phyloP scores from a whole-genome alignment of 2,888 invertebrate species.

The Sisyra terminalis region DNA sequence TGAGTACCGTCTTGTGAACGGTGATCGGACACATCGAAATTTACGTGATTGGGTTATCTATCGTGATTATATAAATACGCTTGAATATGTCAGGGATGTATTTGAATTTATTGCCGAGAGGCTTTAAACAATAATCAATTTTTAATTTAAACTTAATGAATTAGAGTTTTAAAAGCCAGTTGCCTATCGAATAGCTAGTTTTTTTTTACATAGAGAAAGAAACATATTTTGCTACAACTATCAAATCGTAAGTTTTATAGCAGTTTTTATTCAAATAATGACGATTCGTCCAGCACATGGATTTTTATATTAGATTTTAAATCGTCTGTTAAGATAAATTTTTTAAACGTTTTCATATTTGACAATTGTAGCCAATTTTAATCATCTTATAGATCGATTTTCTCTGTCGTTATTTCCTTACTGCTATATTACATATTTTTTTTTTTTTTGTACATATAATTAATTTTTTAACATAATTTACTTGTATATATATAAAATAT shows the following conservation, averaged over 20 bases:
- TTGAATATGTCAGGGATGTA: conserved; percentile 37
- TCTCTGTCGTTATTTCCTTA: background rate
- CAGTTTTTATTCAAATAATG: no score
- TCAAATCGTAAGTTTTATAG: no score
- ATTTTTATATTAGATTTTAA: background rate
- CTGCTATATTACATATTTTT: background rate
- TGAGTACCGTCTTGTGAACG: conserved; percentile 22
- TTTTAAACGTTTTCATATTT: background rate
- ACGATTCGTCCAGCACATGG: background rate
- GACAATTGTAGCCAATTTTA: background rate
- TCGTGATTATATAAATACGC: conserved; percentile 41
- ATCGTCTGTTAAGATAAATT: background rate
- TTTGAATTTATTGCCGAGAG: conserved; percentile 19
- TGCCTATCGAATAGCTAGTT: no score
- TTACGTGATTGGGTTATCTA: conserved; percentile 43
- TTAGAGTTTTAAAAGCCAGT: no score
- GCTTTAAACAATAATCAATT: no score
- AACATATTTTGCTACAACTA: no score
- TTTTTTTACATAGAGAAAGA: no score
- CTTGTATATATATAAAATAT: no score
- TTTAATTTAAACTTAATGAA: no score
- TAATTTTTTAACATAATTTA: background rate
- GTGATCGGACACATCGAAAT: conserved; percentile 26
- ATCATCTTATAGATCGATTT: background rate
- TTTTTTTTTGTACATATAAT: background rate